Evolutionary conservation across 1,140 invertebrate species (phyloP), one percentile per base, ranked within the genome.

Genomic region (Pygmarrhopalites habei): DNA sequence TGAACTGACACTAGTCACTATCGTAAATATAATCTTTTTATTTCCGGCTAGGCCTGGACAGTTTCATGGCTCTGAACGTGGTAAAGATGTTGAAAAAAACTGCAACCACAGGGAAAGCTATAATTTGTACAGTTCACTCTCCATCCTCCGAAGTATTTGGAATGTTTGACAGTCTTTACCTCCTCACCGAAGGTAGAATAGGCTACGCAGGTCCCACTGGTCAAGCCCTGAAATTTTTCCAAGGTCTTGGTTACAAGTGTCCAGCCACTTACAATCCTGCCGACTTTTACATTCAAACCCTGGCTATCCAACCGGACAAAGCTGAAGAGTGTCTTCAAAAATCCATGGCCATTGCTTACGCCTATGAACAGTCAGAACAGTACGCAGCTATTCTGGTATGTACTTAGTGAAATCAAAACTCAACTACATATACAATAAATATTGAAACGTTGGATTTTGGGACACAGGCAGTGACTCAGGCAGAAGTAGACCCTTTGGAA

Each of bases 101-200:
- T 65, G 87, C 92, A 0, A 76, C 81, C 30, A 86, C 84, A 72
- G 90, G 92, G 2, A 93, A 92, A 76, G 96, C 94, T 0, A 86
- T 98, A 35, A 79, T 98, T 29, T 88, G 87, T 72, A 98, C 94
- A 2, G 93, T 98, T 64, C 95, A 98, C 77, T 95, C 98, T 74
- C 58, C 95, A 0, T 93, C 90, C 0, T 94, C 92, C 0, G 92
- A 97, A 74, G 77, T 97, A 0, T 98, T 90, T 73, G 85, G 86
- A 15, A 82, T 96, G 77, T 98, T 98, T 75, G 89, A 95, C 74
- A 89, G 87, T 72, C 79, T 96, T 15, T 43, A 80, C 12, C 67
- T 79, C 25, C 68, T 81, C 21, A 59, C 82, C 64, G 79, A 83
- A 67, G 82, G 82, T 2, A 68, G 78, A 47, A 74, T 80, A 12